phyloP scores from a whole-genome alignment of 2,888 invertebrate genomes.

The Atrina japonica region DNA sequence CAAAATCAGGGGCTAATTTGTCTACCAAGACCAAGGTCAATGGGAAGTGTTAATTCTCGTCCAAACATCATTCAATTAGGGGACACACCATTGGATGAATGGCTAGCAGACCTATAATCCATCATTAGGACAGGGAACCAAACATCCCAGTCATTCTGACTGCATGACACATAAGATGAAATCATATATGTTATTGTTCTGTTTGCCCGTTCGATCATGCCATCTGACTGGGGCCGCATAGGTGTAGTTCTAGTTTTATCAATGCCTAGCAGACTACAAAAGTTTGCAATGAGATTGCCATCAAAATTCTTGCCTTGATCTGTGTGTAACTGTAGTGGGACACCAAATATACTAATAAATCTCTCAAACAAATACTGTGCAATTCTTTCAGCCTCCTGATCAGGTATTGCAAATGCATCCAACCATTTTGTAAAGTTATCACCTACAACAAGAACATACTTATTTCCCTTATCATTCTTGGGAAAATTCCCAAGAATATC shows the following conservation, averaged over 20 bases:
- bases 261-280: constrained; percentile 22
- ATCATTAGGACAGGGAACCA: not conserved
- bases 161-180: not conserved
- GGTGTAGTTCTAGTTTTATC: constrained; percentile 31
- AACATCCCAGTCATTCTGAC: not conserved
- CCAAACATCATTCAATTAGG: not conserved
- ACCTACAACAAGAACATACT: constrained; percentile 35
- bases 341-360: constrained; percentile 30
- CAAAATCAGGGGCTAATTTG: too few relatives aligned
- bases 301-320: constrained; percentile 38
- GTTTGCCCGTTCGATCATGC: constrained; percentile 35
- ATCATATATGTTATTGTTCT: constrained; percentile 28
- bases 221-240: constrained; percentile 14
- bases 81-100: not conserved
- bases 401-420: constrained; percentile 28
- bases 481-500: constrained; percentile 39
- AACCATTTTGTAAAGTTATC: constrained; percentile 41
- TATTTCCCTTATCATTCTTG: constrained; percentile 23
- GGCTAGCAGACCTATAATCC: not conserved
- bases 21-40: too few relatives aligned
- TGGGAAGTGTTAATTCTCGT: too few relatives aligned
- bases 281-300: constrained; percentile 23
- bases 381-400: constrained; percentile 35
- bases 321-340: constrained; percentile 30
- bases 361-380: constrained; percentile 28